phyloP scores from a whole-genome alignment of 2,113 vertebrate species.

The Cyrtonyx montezumae region DNA sequence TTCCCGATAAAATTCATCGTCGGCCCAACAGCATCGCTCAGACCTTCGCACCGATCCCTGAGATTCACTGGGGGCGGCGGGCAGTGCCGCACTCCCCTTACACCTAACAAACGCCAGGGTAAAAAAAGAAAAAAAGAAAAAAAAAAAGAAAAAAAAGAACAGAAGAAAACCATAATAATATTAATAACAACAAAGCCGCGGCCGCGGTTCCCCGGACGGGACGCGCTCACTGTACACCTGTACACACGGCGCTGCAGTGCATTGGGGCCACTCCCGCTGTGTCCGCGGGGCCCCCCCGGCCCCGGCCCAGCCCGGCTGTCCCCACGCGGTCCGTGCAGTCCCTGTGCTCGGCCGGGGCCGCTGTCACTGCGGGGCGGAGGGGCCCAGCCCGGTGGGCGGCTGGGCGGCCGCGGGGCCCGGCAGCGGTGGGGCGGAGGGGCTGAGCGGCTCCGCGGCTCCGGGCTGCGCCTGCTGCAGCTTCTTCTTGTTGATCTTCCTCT shows the following conservation, averaged over 20 bases:
- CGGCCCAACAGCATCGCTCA: slow-evolving; percentile 39
- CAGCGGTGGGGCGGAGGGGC: slow-evolving; percentile 70
- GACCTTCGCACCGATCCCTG: slow-evolving; percentile 58
- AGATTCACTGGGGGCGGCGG: slow-evolving; percentile 29
- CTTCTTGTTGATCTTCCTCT: slow-evolving; percentile 86
- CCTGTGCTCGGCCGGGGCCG: background rate
- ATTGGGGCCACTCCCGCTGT: background rate
- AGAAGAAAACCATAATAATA: slow-evolving; percentile 25
- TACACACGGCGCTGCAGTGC: slow-evolving; percentile 56
- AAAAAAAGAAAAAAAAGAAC: background rate
- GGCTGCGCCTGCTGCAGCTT: slow-evolving; percentile 79
- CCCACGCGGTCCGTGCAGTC: background rate
- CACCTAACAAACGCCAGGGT: slow-evolving; percentile 33
- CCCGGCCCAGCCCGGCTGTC: background rate
- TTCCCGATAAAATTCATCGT: slow-evolving; percentile 7
- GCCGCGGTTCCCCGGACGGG: slow-evolving; percentile 29
- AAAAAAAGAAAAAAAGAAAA: background rate
- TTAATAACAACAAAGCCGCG: slow-evolving; percentile 49
- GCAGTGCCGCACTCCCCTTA: background rate
- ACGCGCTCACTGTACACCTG: slow-evolving; percentile 59
- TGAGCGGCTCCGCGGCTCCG: slow-evolving; percentile 71
- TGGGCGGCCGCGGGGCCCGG: slow-evolving; percentile 64
- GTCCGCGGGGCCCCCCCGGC: background rate
- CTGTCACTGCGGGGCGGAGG: slow-evolving; percentile 57
- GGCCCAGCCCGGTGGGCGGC: slow-evolving; percentile 49